These are phyloP conservation scores for Parauchenoglanis ngamensis DNA, from an alignment of 2,797 vertebrate species.

Conservation along the genomic window DNA sequence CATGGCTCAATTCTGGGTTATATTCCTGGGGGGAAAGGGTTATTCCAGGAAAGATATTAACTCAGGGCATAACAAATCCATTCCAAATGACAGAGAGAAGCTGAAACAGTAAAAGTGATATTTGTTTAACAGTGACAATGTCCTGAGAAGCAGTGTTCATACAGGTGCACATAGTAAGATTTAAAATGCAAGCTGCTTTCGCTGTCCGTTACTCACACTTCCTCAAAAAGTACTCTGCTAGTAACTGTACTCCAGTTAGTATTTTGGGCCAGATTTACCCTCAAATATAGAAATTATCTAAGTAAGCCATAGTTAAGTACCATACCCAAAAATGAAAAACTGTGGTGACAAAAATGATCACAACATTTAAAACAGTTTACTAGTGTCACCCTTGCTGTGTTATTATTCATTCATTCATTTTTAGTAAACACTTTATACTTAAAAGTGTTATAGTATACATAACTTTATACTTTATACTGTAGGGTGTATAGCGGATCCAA, in stretches of 20 bases:
- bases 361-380: background rate
- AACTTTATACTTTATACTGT: background rate
- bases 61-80: background rate
- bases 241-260: background rate
- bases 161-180: background rate
- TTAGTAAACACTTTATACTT: background rate
- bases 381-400: background rate
- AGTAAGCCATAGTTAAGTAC: background rate
- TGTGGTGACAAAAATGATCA: background rate
- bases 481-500: background rate
- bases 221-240: background rate
- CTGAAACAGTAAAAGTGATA: background rate
- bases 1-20: constrained; percentile 87
- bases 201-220: background rate
- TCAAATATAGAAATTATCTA: background rate
- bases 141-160: background rate
- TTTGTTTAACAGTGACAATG: background rate
- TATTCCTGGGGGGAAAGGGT: constrained; percentile 80
- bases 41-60: background rate
- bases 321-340: background rate
- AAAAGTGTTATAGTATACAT: background rate
- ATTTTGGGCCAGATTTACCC: background rate
- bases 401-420: background rate
- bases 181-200: background rate
- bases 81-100: background rate